Conservation (phyloP, 2,113 vertebrate genomes). For the Protobothrops flavoviridis region DNA sequence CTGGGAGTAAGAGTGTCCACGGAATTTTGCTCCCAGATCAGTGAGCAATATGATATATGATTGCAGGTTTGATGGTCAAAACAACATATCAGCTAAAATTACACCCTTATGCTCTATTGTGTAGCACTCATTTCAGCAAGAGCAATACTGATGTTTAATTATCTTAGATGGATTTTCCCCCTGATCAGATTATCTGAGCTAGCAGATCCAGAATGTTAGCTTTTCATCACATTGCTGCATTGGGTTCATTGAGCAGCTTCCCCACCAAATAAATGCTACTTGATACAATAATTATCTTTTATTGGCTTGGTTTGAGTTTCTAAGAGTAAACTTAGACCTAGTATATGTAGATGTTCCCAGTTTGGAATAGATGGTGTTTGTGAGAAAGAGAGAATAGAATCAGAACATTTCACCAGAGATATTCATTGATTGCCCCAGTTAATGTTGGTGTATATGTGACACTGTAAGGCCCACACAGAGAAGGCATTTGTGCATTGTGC, state of each 20-base stretch:
- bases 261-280: not conserved
- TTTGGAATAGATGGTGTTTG: not conserved
- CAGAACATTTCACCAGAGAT: not conserved
- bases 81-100: not conserved
- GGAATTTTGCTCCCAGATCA: not conserved
- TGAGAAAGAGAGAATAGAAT: not conserved
- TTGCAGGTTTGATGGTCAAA: not conserved
- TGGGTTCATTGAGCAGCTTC: not conserved
- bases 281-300: not conserved
- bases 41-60: not conserved
- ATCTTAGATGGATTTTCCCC: not conserved
- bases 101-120: not conserved
- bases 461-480: not conserved
- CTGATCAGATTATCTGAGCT: not conserved
- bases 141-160: not conserved
- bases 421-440: not conserved
- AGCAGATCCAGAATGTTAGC: not conserved
- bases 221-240: not conserved
- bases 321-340: not conserved
- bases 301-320: not conserved
- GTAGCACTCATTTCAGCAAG: not conserved
- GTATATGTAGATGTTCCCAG: not conserved
- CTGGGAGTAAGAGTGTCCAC: not conserved
- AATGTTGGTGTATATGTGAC: not conserved
- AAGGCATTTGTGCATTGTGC: not conserved